Evolutionary conservation across 2,888 invertebrate genomes (phyloP).

Genomic region (Hirtodrosophila alboralis): DNA sequence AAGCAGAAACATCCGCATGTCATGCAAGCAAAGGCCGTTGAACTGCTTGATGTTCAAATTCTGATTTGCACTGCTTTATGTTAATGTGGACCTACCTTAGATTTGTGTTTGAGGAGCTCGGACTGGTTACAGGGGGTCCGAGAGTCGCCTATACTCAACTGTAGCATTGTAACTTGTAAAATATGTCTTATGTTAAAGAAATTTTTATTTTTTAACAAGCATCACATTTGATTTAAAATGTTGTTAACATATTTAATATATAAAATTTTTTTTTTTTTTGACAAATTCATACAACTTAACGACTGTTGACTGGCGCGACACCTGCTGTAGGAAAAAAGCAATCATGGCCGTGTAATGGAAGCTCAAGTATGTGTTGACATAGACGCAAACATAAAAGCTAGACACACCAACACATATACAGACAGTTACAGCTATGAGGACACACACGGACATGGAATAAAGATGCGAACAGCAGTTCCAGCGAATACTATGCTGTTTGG

Average conservation of each 20-base stretch:
- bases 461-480: constrained; percentile 62
- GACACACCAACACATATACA: constrained; percentile 20
- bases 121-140: too few relatives aligned
- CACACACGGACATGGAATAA: constrained; percentile 26
- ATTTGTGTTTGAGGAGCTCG: too few relatives aligned
- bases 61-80: too few relatives aligned
- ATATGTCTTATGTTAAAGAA: too few relatives aligned
- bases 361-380: constrained; percentile 76
- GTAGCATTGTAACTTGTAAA: too few relatives aligned
- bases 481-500: constrained; percentile 62
- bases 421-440: constrained; percentile 23
- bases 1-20: too few relatives aligned
- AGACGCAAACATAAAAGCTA: constrained; percentile 49
- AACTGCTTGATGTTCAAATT: too few relatives aligned
- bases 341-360: constrained; percentile 78
- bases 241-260: constrained; percentile 41
- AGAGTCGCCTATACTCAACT: too few relatives aligned
- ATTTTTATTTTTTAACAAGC: too few relatives aligned
- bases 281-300: constrained; percentile 66
- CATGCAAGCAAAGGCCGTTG: too few relatives aligned
- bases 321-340: constrained; percentile 62
- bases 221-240: constrained; percentile 38
- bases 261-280: constrained; percentile 49
- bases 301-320: constrained; percentile 54
- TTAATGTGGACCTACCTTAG: too few relatives aligned